Base-by-base conservation (phyloP, 35 echinoderm and acorn worm species). In the Hemicentrotus pulcherrimus region DNA sequence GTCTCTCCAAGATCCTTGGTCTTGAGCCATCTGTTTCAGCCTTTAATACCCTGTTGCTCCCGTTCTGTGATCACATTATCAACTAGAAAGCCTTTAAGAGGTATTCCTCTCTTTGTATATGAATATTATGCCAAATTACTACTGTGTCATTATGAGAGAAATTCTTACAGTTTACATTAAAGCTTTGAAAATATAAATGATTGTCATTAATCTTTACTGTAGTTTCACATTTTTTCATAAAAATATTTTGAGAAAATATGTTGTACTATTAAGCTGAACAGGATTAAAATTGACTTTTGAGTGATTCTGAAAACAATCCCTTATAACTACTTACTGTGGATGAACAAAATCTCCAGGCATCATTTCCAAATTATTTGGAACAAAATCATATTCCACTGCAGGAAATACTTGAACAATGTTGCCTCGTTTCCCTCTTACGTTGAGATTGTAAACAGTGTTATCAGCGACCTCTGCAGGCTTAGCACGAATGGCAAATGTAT, bases 311-410 rank as follows among this genome's bases (percentile, higher is more conserved):
- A 32, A 46, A 95, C 65, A 24, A 24, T 28, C 24, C 61, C 24
- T 28, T 70, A 28, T 28, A 24, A 95, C 97, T 95, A 97, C 97
- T 97, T 96, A 99, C 95, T 99, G 98, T 14, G 98, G 95, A 88
- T 99, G 98, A 1, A 99, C 96, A 31, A 97, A 87, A 78, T 95
- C 96, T 12, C 96, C 97, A 85, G 93, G 52, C 41, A 52, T 33
- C 11, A 98, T 96, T 86, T 94, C 94, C 47, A 99, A 61, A n/a
- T 97, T 70, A 58, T 98, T 99, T 10, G 98, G 98, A 28, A 98
- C 95, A 48, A 99, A 99, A 86, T 99, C 98, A 48, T 99, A 99
- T 35, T 99, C 98, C 32, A 99, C 97, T 19, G 97, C 98, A n/a
- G 98, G 98, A 46, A 97, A 99, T 9, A 96, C 95, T 86, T 99